phyloP scores from a whole-genome alignment of 2,888 invertebrate genomes.

The Sinotaia quadrata region DNA sequence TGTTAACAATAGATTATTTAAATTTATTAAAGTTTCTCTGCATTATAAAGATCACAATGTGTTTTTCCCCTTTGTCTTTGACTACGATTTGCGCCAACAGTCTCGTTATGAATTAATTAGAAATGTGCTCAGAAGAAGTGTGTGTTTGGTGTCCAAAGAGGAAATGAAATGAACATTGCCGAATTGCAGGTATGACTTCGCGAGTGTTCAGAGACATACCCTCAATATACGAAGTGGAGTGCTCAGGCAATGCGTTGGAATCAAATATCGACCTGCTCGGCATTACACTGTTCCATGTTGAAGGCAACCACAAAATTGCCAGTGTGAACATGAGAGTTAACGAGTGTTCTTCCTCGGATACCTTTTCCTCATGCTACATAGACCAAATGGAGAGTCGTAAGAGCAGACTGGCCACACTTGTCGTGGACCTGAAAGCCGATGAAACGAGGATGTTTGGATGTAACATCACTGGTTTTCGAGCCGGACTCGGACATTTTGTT shows the following conservation, averaged over 20 bases:
- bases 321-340: background rate
- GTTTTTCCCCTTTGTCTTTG: no score
- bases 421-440: background rate
- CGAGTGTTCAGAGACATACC: constrained; percentile 8
- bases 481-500: background rate
- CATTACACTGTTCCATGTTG: background rate
- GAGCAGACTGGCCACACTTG: background rate
- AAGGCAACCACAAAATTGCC: background rate
- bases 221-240: constrained; percentile 21
- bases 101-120: no score
- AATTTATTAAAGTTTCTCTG: no score
- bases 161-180: no score
- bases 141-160: no score
- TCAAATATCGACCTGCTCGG: constrained; percentile 8
- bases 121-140: no score
- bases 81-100: no score
- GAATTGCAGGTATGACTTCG: constrained; percentile 12
- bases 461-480: background rate
- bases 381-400: background rate
- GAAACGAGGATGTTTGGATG: constrained; percentile 7
- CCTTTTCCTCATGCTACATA: constrained; percentile 7
- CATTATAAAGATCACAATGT: no score
- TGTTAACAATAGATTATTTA: no score
- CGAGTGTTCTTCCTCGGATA: background rate
- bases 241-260: constrained; percentile 7